phyloP scores from a whole-genome alignment of 2,113 vertebrate species.

The Cynopterus brachyotis region DNA sequence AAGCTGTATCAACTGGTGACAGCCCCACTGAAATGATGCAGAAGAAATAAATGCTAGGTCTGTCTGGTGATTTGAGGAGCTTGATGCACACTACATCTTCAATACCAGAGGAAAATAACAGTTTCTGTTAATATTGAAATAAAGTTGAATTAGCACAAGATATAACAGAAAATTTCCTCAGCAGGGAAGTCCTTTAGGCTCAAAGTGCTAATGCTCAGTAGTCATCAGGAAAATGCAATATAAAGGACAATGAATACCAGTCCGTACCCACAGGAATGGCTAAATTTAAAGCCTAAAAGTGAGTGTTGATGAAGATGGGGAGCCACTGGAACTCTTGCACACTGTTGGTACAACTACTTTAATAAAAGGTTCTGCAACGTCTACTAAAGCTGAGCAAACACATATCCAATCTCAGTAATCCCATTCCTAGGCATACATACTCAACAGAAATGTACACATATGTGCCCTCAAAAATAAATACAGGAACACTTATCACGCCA shows the following conservation, averaged over 20 bases:
- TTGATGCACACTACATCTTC: background rate
- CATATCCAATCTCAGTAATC: background rate
- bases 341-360: background rate
- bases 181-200: background rate
- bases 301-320: background rate
- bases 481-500: background rate
- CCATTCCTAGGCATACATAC: background rate
- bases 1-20: background rate
- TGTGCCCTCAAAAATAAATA: background rate
- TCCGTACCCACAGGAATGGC: background rate
- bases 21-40: background rate
- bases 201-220: background rate
- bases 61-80: background rate
- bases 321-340: background rate
- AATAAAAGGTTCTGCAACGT: background rate
- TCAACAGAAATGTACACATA: background rate
- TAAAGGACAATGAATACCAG: background rate
- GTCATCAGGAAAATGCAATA: background rate
- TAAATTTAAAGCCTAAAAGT: background rate
- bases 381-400: background rate
- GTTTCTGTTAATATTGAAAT: background rate
- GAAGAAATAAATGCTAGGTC: background rate
- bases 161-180: background rate
- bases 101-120: background rate
- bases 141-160: background rate